Evolutionary conservation across 2,113 vertebrate genomes (phyloP), one percentile per base, ranked within the genome.

Genomic region (Prietella phreatophila): DNA sequence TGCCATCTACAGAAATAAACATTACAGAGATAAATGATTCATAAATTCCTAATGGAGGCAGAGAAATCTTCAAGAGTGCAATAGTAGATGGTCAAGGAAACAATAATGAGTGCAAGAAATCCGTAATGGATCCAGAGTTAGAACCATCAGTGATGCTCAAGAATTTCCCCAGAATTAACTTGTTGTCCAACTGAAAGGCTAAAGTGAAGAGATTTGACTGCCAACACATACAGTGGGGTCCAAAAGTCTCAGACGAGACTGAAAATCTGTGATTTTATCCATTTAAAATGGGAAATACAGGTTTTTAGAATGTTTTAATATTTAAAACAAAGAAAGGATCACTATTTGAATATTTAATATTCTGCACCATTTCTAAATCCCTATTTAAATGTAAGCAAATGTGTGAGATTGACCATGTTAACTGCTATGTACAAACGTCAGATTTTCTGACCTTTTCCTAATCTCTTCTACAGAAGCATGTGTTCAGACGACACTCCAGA

Each of bases 1-100:
- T 82, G 75, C 65, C 63, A 90, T 93, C 94, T 95, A 82, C 17
- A 84, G 85, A 61, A 78, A 3, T 10, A 20, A 39, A 55, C 22
- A 75, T 75, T 22, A 71, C 10, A 81, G 47, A 58, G 14, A 56
- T 63, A 76, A 56, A 36, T 22, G 58, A 87, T 39, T 13, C 50
- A 63, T 69, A 36, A 69, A 56, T 58, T 82, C 50, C 65, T 69
- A 69, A 87, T 60, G 36, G 30, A 60, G 14, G 20, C 58, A 8
- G 36, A 39, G 47, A 71, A 82, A 17, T 27, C 47, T 71, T 73
- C 69, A 20, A 39, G 83, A 47, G 36, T 22, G 39, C 11, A 25
- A 30, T 5, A 17, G 50, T 75, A 5, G 27, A 65, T 84, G 30
- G 30, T 36, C 1, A 33, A 69, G 67, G 30, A 36, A 69, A 69